These are phyloP conservation scores for Psix sp. DNA, from an alignment of 1,140 invertebrate genomes.

Conservation along the genomic window DNA sequence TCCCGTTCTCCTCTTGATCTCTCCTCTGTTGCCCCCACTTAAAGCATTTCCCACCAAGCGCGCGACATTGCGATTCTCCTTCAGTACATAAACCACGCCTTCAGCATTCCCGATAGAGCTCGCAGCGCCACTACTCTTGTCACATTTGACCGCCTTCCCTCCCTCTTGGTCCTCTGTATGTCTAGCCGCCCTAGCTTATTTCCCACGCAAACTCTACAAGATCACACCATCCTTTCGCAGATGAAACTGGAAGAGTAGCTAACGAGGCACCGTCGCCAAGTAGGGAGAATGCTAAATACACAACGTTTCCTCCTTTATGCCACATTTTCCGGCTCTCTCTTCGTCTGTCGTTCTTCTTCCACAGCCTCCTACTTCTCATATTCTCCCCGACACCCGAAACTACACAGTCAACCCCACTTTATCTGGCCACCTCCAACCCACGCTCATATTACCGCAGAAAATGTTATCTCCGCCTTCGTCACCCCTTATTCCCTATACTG, in stretches of 20 bases:
- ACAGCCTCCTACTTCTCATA: constrained; percentile 41
- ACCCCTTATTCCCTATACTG: constrained; percentile 38
- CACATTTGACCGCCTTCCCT: constrained; percentile 32
- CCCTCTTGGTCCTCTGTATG: constrained; percentile 29
- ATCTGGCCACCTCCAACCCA: constrained; percentile 44
- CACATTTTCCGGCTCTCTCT: constrained; percentile 30
- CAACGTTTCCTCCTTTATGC: constrained; percentile 37
- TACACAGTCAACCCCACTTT: constrained; percentile 26
- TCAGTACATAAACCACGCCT: constrained; percentile 65
- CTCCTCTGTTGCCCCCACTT: not conserved
- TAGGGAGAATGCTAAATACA: constrained; percentile 72
- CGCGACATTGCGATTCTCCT: constrained; percentile 58
- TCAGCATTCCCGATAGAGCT: constrained; percentile 59
- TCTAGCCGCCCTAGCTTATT: constrained; percentile 17
- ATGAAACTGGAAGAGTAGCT: constrained; percentile 63
- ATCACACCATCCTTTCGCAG: constrained; percentile 54
- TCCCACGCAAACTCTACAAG: constrained; percentile 27
- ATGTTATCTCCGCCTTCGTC: constrained; percentile 57
- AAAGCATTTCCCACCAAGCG: constrained; percentile 1
- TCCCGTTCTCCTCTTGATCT: constrained; percentile 5
- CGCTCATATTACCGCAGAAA: constrained; percentile 49
- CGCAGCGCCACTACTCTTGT: constrained; percentile 22
- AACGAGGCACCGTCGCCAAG: constrained; percentile 65
- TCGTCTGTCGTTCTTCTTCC: constrained; percentile 11
- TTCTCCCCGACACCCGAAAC: constrained; percentile 30